These are phyloP conservation scores for Anolis sagrei DNA, from an alignment of 2,113 vertebrate species.

Conservation along the genomic window DNA sequence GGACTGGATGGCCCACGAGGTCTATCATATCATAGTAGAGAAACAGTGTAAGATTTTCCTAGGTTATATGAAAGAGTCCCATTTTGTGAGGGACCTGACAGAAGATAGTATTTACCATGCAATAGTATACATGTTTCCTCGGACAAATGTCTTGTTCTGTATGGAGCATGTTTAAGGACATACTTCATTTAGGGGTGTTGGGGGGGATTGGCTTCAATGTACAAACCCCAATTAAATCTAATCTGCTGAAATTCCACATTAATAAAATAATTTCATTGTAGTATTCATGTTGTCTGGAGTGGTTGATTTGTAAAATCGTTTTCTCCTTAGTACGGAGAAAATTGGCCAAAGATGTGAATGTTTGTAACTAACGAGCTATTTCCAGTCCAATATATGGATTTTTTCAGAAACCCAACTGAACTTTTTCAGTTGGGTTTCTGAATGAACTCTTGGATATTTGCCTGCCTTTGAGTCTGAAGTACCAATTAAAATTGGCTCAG, in stretches of 20 bases:
- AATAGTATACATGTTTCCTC: not conserved
- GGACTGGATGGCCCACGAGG: too few species aligned
- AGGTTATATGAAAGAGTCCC: not conserved
- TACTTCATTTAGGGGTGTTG: not conserved
- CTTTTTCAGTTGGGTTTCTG: too few species aligned
- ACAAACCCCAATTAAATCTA: not conserved
- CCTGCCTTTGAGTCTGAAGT: not conserved
- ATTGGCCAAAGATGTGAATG: conserved; percentile 19
- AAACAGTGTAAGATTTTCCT: too few species aligned
- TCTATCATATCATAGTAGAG: too few species aligned
- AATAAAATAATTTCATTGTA: not conserved
- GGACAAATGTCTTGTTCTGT: not conserved
- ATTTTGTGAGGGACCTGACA: not conserved
- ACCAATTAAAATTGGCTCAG: conserved; percentile 16
- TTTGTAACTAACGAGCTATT: not conserved
- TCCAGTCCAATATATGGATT: not conserved
- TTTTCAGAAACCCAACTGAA: not conserved
- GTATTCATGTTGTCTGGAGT: not conserved
- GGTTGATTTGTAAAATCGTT: not conserved
- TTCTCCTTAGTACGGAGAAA: not conserved
- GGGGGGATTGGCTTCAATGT: not conserved
- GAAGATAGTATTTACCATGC: not conserved
- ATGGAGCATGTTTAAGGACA: not conserved
- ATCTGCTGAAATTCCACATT: not conserved
- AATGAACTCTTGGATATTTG: not conserved